Percentiles rank a stretch among this genome's conserved stretches.
Evolutionary conservation across 2,797 vertebrate species (phyloP).

Genomic region (Synanceia verrucosa): DNA sequence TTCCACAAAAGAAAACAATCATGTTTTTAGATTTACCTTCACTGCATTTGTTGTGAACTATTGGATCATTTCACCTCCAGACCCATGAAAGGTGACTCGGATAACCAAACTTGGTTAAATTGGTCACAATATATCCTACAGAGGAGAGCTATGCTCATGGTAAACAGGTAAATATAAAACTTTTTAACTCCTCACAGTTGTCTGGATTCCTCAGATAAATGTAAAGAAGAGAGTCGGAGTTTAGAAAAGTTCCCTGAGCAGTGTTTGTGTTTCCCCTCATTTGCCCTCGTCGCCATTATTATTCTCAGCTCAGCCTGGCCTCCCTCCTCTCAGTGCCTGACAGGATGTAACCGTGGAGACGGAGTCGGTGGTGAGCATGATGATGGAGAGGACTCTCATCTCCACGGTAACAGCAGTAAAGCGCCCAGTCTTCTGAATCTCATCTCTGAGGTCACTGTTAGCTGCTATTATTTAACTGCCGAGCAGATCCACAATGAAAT

Average conservation of each 20-base stretch:
- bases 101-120: background rate
- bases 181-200: no score
- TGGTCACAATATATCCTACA: background rate
- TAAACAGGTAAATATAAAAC: no score
- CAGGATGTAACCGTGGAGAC: conserved; percentile 64
- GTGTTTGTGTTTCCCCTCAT: conserved; percentile 21
- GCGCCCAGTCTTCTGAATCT: conserved; percentile 41
- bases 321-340: conserved; percentile 33
- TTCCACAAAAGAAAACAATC: background rate
- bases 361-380: conserved; percentile 39
- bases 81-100: background rate
- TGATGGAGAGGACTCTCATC: conserved; percentile 49
- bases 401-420: conserved; percentile 59
- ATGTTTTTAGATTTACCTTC: background rate
- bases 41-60: background rate
- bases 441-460: conserved; percentile 40
- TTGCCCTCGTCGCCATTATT: conserved; percentile 45
- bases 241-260: background rate
- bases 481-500: background rate
- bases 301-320: conserved; percentile 40
- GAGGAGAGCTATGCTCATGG: background rate
- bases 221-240: background rate
- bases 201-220: no score
- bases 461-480: conserved; percentile 19
- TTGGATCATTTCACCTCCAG: background rate